Conservation (phyloP, 2,888 invertebrate species). For the Chromoteleia sp. region DNA sequence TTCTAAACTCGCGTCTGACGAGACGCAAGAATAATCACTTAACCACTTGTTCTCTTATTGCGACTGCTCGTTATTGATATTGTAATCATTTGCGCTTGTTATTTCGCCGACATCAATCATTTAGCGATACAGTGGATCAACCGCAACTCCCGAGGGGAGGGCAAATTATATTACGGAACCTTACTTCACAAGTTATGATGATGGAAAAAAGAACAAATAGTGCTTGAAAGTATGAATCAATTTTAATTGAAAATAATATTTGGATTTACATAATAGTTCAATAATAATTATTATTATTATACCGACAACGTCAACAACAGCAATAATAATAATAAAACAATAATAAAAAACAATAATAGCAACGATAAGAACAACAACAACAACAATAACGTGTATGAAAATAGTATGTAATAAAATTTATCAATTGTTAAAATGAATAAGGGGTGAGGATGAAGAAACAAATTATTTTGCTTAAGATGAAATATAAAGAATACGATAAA, state of each 20-base stretch:
- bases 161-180: constrained; percentile 24
- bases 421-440: no score
- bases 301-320: no score
- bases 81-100: constrained; percentile 57
- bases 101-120: constrained; percentile 50
- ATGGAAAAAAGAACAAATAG: constrained; percentile 4
- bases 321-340: no score
- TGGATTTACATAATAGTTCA: no score
- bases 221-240: not conserved
- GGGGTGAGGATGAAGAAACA: no score
- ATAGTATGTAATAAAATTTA: no score
- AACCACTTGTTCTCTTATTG: constrained; percentile 55
- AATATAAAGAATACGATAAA: no score
- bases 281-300: not conserved
- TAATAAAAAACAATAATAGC: no score
- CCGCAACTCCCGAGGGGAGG: constrained; percentile 28
- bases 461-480: no score
- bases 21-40: constrained; percentile 69
- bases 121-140: constrained; percentile 34
- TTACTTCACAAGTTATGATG: constrained; percentile 3
- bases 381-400: no score
- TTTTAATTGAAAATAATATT: not conserved
- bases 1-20: constrained; percentile 66
- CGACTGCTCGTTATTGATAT: constrained; percentile 58
- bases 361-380: no score